Base-by-base conservation (phyloP, 2,113 vertebrate species). In the Salvelinus namaycush region DNA sequence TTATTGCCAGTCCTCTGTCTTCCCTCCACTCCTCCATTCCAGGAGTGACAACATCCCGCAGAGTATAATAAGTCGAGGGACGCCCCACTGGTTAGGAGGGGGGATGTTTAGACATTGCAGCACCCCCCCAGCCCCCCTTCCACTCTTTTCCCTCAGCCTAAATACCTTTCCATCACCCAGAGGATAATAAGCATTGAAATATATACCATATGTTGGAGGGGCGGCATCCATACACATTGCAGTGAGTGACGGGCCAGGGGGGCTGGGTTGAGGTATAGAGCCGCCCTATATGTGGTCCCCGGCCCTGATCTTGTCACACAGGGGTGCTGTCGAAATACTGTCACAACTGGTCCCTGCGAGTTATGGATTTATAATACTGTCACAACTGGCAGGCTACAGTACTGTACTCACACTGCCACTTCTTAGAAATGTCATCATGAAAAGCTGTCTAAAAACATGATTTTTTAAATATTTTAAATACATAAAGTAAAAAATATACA, bases 1-100 rank as follows among this genome's bases (percentile, higher is more conserved):
- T 76, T 80, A 77, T 78, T 68, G 74, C 67, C 67, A 18, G 51
- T 18, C 51, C 51, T 54, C 51, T 14, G 51, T n/a, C 20, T 24
- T n/a, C 68, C 54, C 27, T 73, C 75, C 69, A 66, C 67, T 67
- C 69, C 64, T 76, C 18, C 71, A 68, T 69, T 77, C 60, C 69
- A 76, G 34, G 76, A 81, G 68, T 86, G 80, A 86, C 78, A 84
- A 84, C 76, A 73, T 80, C 78, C 79, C 66, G 60, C 34, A 22
- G 76, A 66, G 79, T 65, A 68, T 71, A 79, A 82, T 80, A 82
- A 85, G 82, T 75, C 68, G 66, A 68, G 67, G 62, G 80, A 81
- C 24, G 69, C 84, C 86, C 84, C 64, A 76, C 75, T 81, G 82
- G 60, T 79, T 84, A 69, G 49, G 67, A 54, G 34, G 73, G 68